Evolutionary conservation across 2,797 vertebrate genomes (phyloP).

Genomic region (Australoheros facetus): DNA sequence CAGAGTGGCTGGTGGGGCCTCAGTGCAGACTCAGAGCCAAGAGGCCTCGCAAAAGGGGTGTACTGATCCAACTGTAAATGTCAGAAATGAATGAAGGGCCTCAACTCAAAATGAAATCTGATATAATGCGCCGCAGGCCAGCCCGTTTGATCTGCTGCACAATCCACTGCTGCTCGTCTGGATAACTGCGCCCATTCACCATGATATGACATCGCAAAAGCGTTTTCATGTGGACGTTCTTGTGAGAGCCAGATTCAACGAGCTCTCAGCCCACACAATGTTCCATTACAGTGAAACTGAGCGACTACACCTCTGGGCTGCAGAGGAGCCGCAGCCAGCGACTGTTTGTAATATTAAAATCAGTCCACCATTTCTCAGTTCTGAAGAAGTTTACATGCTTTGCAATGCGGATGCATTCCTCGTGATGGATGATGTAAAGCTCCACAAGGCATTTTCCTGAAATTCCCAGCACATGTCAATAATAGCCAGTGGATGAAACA

Average conservation of each 20-base stretch:
- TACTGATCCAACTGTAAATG: conserved; percentile 81
- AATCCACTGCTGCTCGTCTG: conserved; percentile 66
- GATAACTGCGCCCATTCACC: conserved; percentile 69
- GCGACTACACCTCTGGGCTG: conserved; percentile 63
- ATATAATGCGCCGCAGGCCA: conserved; percentile 72
- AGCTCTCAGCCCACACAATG: conserved; percentile 72
- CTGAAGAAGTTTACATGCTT: conserved; percentile 40
- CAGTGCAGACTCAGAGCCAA: conserved; percentile 72
- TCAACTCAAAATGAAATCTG: conserved; percentile 80
- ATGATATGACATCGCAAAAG: conserved; percentile 72
- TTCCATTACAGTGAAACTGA: conserved; percentile 71
- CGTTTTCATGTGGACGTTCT: conserved; percentile 66
- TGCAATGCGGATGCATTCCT: conserved; percentile 32
- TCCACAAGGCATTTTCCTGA: conserved; percentile 59
- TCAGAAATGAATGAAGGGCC: conserved; percentile 86
- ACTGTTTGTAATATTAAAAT: conserved; percentile 61
- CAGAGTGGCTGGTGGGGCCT: conserved; percentile 80
- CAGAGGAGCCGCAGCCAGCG: conserved; percentile 49
- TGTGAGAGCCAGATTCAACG: conserved; percentile 58
- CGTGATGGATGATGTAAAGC: conserved; percentile 56
- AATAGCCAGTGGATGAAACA: conserved; percentile 62
- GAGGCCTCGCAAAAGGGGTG: conserved; percentile 77
- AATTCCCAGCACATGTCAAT: conserved; percentile 55
- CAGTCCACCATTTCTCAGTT: conserved; percentile 20
- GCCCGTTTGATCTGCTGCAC: conserved; percentile 77